Conservation (phyloP, 2,888 invertebrate genomes). For the Brachycybe producta region DNA sequence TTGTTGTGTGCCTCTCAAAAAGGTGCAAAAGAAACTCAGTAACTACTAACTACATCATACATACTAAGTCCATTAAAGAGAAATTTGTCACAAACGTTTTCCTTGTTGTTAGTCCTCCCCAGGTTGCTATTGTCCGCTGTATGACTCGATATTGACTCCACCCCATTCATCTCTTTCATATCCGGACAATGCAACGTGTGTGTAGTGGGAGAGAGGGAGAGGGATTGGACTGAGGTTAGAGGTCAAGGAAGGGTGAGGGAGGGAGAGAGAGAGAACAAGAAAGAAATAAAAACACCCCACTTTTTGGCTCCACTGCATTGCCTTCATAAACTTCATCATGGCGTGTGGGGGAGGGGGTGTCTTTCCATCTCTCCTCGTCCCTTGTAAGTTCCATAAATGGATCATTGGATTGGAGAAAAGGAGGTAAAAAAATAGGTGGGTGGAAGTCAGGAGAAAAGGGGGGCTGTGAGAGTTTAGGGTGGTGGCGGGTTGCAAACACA, state of each 20-base stretch:
- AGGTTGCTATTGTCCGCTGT: conserved; percentile 8
- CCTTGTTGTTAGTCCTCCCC: conserved; percentile 6
- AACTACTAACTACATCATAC: conserved; percentile 3
- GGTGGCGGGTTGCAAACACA: not conserved
- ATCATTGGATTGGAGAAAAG: too few species aligned
- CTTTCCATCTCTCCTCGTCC: too few species aligned
- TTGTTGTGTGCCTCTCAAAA: too few species aligned
- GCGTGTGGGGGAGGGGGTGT: too few species aligned
- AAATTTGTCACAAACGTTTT: conserved; percentile 13
- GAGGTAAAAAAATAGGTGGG: too few species aligned
- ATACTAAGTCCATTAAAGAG: conserved; percentile 10
- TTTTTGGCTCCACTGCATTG: too few species aligned
- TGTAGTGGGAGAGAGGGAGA: not conserved
- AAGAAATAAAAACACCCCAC: not conserved
- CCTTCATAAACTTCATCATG: too few species aligned
- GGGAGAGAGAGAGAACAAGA: not conserved
- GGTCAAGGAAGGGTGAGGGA: not conserved
- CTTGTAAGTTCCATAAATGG: too few species aligned
- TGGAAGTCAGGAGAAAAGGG: too few species aligned
- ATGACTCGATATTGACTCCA: not conserved
- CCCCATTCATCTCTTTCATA: not conserved
- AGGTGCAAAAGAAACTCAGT: too few species aligned
- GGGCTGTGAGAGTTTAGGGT: not conserved
- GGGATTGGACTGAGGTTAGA: not conserved
- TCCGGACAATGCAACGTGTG: not conserved